Evolutionary conservation across 2,797 vertebrate species (phyloP), one percentile per base, ranked within the genome.

Genomic region (Eulemur mongoz): DNA sequence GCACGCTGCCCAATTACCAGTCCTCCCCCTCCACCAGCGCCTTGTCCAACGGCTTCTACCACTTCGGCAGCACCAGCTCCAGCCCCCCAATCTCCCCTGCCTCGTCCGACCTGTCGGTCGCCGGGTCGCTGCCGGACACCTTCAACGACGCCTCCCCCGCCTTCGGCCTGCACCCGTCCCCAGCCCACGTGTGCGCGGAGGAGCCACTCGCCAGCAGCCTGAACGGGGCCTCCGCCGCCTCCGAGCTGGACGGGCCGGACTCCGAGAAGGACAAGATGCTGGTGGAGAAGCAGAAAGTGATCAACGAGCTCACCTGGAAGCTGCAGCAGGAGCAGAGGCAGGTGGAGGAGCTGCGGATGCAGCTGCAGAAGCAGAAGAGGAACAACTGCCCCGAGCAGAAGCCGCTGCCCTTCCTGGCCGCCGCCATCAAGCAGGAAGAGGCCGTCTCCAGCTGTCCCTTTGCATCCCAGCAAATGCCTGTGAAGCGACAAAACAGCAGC

Each of bases 221-320:
- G 91, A 99, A 98, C 0, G 98, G 98, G 20, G 97, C 99, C 89
- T 97, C 98, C 85, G 79, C 98, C 57, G 97, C 98, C 95, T 84
- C 98, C 20, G 99, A 99, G 97, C 76, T 98, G 96, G 99, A 99
- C 93, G 99, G 99, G 6, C 97, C 99, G 14, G 99, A 99, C 92
- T 99, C 99, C 0, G 99, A 99, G 95, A 99, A 99, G 95, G 99
- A 99, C 98, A 99, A 99, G 98, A 99, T 99, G 99, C 98, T 99
- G 97, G 99, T 99, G 97, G 99, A 99, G 97, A 99, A 99, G 98
- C 99, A 99, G 98, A 99, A 99, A 96, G 99, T 99, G 97, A 99
- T 99, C 70, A 99, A 99, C 38, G 99, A 99, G 96, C 98, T 99
- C 97, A 99, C 99, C 0, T 99, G 99, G 99, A 99, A 99, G 96